phyloP scores from a whole-genome alignment of 2,113 vertebrate genomes.

The Muntiacus muntjak region DNA sequence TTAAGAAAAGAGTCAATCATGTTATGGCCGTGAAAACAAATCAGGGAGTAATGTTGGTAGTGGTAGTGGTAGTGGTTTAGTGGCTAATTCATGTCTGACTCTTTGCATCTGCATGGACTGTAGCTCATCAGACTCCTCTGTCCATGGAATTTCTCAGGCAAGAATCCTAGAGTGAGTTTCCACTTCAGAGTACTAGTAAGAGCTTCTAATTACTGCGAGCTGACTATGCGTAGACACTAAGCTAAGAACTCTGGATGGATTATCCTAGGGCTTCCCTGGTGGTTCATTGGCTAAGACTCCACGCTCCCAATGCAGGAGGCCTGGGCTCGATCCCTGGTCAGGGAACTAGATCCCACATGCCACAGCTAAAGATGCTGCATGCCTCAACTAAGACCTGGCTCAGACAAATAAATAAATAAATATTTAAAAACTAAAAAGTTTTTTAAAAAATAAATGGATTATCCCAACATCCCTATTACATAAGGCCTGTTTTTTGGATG shows the following conservation, averaged over 20 bases:
- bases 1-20: neutral
- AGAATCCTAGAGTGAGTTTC: neutral
- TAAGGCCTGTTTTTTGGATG: neutral
- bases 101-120: neutral
- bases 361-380: neutral
- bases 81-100: neutral
- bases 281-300: neutral
- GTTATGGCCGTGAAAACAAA: neutral
- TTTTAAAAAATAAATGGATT: neutral
- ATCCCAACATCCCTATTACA: neutral
- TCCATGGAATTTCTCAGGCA: neutral
- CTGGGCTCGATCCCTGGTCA: neutral
- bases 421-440: neutral
- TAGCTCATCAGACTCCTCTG: neutral
- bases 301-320: neutral
- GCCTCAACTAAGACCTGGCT: neutral
- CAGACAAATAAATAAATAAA: neutral
- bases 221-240: neutral
- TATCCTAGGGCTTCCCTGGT: neutral
- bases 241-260: neutral
- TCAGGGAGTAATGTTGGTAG: neutral
- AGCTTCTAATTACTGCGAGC: neutral
- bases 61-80: neutral
- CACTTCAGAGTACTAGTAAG: neutral
- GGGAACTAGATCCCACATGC: neutral